These are phyloP conservation scores for Acronicta alni DNA, from an alignment of 2,888 invertebrate genomes.

Conservation along the genomic window DNA sequence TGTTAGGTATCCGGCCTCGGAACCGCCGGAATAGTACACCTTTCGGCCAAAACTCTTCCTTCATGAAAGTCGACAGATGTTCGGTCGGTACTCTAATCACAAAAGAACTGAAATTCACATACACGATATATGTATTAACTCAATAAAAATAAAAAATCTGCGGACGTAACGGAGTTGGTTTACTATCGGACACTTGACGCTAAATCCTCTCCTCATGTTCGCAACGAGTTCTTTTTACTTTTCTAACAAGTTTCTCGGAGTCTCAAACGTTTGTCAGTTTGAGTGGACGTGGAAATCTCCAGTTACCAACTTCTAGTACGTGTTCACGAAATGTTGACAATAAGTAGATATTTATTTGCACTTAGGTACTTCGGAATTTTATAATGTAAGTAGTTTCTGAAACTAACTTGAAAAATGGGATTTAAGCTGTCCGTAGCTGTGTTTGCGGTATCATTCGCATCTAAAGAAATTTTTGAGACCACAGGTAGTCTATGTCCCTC, in stretches of 20 bases:
- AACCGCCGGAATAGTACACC: too few species aligned
- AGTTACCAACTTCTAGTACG: slow-evolving; percentile 74
- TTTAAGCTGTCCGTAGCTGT: too few species aligned
- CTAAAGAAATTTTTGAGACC: too few species aligned
- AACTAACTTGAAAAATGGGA: background rate
- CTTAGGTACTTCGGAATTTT: slow-evolving; percentile 6
- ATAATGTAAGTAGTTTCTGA: slow-evolving; percentile 6
- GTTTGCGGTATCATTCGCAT: too few species aligned
- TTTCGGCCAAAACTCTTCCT: too few species aligned
- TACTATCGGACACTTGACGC: slow-evolving; percentile 13
- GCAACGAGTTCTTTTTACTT: slow-evolving; percentile 83
- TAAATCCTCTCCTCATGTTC: slow-evolving; percentile 67
- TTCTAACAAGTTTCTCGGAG: slow-evolving; percentile 82
- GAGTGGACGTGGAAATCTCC: slow-evolving; percentile 79
- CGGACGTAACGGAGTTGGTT: slow-evolving; percentile 10
- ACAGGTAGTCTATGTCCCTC: too few species aligned
- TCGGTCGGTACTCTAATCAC: too few species aligned
- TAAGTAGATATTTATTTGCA: slow-evolving; percentile 20
- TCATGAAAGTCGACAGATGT: too few species aligned
- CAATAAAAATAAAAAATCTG: background rate
- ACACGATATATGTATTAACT: too few species aligned
- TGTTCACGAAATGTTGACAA: slow-evolving; percentile 49
- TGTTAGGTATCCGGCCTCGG: too few species aligned
- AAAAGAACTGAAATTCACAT: too few species aligned
- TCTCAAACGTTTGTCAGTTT: slow-evolving; percentile 82